Evolutionary conservation across 1,140 invertebrate species (phyloP), one percentile per base, ranked within the genome.

Genomic region (Euwallacea similis): DNA sequence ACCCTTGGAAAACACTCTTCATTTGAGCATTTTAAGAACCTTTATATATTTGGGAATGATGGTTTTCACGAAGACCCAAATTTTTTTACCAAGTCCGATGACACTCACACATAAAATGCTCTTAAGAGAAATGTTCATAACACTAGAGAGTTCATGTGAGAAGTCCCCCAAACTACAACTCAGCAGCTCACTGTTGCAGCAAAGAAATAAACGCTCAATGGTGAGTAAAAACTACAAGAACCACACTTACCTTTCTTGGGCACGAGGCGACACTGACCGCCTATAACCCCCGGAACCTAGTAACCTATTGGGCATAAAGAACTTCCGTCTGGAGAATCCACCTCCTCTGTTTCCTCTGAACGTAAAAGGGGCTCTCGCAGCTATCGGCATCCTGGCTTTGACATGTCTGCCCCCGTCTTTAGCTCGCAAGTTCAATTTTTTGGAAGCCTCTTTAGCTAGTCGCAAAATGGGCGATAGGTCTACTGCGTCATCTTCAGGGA

Each of bases 401-500:
- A 82, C 78, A 82, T 86, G 75, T 66, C 86, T 65, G 84, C 86
- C 76, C 80, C 82, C 79, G 84, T 86, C 78, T 84, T 83, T 41
- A 11, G n/a, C 79, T 79, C 81, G 75, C 80, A 84, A 78, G 81
- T 82, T 86, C 76, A 81, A 83, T 84, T 84, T 86, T 83, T 86
- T 91, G 0, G 91, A 88, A 41, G 92, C 88, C 81, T 94, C 93
- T 83, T 95, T 96, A 6, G 95, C 93, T 81, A 95, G 93, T 74
- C 91, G 87, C 66, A 97, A 84, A 73, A 98, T 94, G 47, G 93
- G 90, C 42, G 91, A 93, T 84, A 98, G 88, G 85, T 98, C 95
- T 73, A 97, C 92, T 77, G 91, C 91, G 76, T 96, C 92, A 83
- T 99, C 97, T 82, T 95, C 89, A 4, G 95, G 92, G 83, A 99